Base-by-base conservation (phyloP, 2,113 vertebrate genomes). In the Myrmecophaga tridactyla region DNA sequence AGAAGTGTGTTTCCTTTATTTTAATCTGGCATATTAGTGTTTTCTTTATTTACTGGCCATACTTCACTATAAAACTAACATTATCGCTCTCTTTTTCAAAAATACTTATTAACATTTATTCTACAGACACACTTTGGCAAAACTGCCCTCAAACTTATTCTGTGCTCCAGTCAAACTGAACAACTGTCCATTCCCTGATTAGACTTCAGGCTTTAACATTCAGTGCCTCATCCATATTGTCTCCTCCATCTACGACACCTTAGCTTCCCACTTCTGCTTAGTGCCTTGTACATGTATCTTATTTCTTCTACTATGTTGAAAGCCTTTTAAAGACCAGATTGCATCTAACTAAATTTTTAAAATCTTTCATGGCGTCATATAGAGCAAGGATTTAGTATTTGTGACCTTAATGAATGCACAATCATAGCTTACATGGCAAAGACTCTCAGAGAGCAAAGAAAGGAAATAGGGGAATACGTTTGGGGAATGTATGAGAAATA, bases 61-160 rank as follows among this genome's bases (percentile, higher is more conserved):
- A 56, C 56, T 36, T 89, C 27, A 94, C 58, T 48, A 78, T 31
- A 95, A 94, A 85, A 75, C 56, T 81, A 69, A 80, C 36, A 36
- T 3, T 78, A 11, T 90, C 18, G 21, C 23, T 46, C 17, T 73
- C 34, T 70, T 67, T 90, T 89, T 78, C 76, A 84, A 65, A 85
- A 70, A 39, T 62, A 65, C 7, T 67, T 87, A 69, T 15, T 27
- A 85, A 67, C 70, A 41, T 65, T 39, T 73, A 7, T 82, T 93
- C 25, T 65, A n/a, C n/a, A 67, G n/a, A 83, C 60, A 69, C 2
- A 12, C 31, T 93, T 86, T 67, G 15, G 48, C 17, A 77, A 51
- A 85, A 39, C 36, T 86, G 85, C 72, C 81, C 83, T 43, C 69
- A 63, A 85, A 46, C 15, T 70, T 70, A 8, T 7, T 53, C 23